Evolutionary conservation across 2,888 invertebrate genomes (phyloP), one percentile per base, ranked within the genome.

Genomic region (Octonoba sinensis): DNA sequence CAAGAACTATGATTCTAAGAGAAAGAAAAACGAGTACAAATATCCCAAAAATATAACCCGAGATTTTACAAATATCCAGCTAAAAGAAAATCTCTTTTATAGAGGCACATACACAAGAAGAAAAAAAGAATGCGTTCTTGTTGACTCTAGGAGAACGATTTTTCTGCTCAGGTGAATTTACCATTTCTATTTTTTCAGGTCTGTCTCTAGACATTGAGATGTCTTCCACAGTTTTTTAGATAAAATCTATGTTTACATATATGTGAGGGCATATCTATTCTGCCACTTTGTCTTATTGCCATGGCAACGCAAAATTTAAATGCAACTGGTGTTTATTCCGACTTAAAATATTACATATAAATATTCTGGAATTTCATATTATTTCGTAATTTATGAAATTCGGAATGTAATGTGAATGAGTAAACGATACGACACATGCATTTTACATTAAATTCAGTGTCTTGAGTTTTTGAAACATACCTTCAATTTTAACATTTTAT

Each of bases 71-170:
- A 76, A 76, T 69, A 76, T 62, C 62, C 22, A 62, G n/a, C 76
- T 51, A 62, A 76, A 76, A 76, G 69, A 69, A 76, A 76, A 76
- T 62, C 76, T 60, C 62, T 69, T 69, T 69, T 67, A 67, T 69
- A 69, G 62, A 75, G 75, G 67, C 22, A 66, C 66, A 59, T 67
- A 67, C 22, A 59, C 60, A 59, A 60, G 69, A 67, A 75, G 54
- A 59, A 69, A 75, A 18, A 57, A 76, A 51, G 49, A 22, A 49
- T 46, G 46, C 56, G 24, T 62, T 76, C 51, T 54, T 62, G 69
- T 67, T 75, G 75, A 60, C 69, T 76, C 69, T 69, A 59, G 18
- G 59, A 69, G 67, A 60, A 60, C 76, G 24, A 62, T 70, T 76
- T 60, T 76, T 69, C 76, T 69, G 51, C 62, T 22, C 76, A 76